Conservation (phyloP, 2,888 invertebrate species). For the Hoplodrina blanda region DNA sequence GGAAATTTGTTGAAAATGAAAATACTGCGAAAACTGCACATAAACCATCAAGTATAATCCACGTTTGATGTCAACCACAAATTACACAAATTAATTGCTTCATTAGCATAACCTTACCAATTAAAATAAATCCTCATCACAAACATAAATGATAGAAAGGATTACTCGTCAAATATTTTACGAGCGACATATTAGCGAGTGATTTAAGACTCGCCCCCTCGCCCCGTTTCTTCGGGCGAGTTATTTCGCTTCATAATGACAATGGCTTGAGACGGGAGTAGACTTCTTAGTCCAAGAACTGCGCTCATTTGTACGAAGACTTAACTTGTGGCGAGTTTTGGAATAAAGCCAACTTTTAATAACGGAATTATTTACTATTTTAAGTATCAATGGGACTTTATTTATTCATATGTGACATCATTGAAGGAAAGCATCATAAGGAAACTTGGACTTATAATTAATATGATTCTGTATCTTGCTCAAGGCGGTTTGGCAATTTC, state of each 20-base stretch:
- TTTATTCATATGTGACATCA: too few relatives aligned
- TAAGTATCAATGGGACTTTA: neutral
- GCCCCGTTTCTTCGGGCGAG: constrained; percentile 16
- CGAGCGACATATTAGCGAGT: constrained; percentile 17
- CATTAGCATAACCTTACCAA: neutral
- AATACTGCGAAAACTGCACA: constrained; percentile 1
- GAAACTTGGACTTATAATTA: too few relatives aligned
- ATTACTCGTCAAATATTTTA: neutral
- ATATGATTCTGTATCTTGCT: too few relatives aligned
- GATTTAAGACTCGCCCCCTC: constrained; percentile 2
- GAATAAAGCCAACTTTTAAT: constrained; percentile 14
- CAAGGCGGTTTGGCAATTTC: too few relatives aligned
- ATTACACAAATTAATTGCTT: neutral
- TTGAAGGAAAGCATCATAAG: too few relatives aligned
- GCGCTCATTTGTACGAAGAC: constrained; percentile 25
- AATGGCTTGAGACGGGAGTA: constrained; percentile 17
- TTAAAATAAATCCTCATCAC: constrained; percentile 14
- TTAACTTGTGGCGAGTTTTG: constrained; percentile 30
- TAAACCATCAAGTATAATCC: neutral
- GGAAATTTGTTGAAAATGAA: too few relatives aligned
- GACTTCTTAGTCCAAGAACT: constrained; percentile 36
- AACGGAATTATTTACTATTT: neutral
- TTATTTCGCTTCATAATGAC: constrained; percentile 24
- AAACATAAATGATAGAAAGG: neutral
- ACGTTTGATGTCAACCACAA: constrained; percentile 10